These are phyloP conservation scores for Trimorus sp. DNA, from an alignment of 2,888 invertebrate species.

Conservation along the genomic window DNA sequence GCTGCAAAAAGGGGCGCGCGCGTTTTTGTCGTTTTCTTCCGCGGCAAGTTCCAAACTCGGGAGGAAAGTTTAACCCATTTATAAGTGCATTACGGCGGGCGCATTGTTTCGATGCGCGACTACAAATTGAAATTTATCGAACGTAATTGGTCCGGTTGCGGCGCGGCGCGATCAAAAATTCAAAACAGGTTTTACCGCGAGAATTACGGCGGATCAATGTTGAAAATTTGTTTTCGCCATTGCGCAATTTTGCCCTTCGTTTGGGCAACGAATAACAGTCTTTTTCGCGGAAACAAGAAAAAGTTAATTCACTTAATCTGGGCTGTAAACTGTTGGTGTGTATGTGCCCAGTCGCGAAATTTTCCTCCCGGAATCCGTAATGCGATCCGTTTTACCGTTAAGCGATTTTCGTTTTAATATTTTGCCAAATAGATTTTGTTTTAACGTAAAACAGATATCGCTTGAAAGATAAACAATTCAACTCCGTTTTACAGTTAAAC, in stretches of 20 bases:
- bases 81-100: constrained; percentile 50
- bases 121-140: constrained; percentile 54
- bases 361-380: too few relatives aligned
- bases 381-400: too few relatives aligned
- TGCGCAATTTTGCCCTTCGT: not conserved
- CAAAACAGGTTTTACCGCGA: constrained; percentile 24
- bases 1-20: not conserved
- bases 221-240: constrained; percentile 14
- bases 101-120: constrained; percentile 43
- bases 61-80: constrained; percentile 56
- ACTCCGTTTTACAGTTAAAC: too few relatives aligned
- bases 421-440: too few relatives aligned
- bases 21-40: constrained; percentile 37
- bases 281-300: too few relatives aligned
- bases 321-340: too few relatives aligned
- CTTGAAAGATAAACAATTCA: too few relatives aligned
- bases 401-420: too few relatives aligned
- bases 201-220: constrained; percentile 14
- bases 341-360: too few relatives aligned
- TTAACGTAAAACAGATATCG: too few relatives aligned
- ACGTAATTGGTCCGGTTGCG: constrained; percentile 30
- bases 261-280: not conserved
- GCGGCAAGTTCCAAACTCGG: constrained; percentile 36
- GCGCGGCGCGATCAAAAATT: constrained; percentile 25
- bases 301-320: too few relatives aligned